Base-by-base conservation (phyloP, 2,113 vertebrate species). In the Chloebia gouldiae region DNA sequence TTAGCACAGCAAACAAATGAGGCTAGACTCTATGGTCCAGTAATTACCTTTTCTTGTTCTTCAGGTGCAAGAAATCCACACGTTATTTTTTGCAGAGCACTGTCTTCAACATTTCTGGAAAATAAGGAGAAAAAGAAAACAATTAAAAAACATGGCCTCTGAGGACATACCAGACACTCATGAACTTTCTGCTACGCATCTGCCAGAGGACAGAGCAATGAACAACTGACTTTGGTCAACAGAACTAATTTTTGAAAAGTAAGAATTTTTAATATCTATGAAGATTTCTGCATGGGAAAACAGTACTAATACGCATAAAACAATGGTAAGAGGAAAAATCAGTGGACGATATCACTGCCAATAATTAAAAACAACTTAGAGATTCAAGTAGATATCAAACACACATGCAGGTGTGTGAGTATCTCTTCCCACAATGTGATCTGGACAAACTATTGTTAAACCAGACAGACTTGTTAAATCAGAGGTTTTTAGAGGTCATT, bases 21-120 rank as follows among this genome's bases (percentile, higher is more conserved):
- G 22, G n/a, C 11, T 88, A 56, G 1, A 90, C 68, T 40, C 65
- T 28, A 77, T 20, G 49, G 86, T 81, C 27, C 61, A 13, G 35
- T 86, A 94, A 92, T 97, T 98, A 98, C 98, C 98, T 98, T 98
- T 94, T 84, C 96, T 94, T 96, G 83, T 70, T 96, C 96, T 97
- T 97, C 96, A 93, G 92, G 72, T 96, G 94, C 72, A 94, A 98
- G 93, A 97, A 95, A 94, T 97, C 97, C 97, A 97, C 96, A 88
- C 4, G 6, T 70, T 95, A 47, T 83, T 92, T 96, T 88, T 81
- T 97, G 95, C 70, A 44, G 87, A 87, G 61, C 84, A 95, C 37
- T 4, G 17, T 94, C 96, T 95, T 96, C 94, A 97, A 90, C 97
- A 98, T 98, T 93, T 97, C 98, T 98, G 93, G 42, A 95, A 96